Conservation (phyloP, 2,888 invertebrate species). For the Thalpophila matura region DNA sequence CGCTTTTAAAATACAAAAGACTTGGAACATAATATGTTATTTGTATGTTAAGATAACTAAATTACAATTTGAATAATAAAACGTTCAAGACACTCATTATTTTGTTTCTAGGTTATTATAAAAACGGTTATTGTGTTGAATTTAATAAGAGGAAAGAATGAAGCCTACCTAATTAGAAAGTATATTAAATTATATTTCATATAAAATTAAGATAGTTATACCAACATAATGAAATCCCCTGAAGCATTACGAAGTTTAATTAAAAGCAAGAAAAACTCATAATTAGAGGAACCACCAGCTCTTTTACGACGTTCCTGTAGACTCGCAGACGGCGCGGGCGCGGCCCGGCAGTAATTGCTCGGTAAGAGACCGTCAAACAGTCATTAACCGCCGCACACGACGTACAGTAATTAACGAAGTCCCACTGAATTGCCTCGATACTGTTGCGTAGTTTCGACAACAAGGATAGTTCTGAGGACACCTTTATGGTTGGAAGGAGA, state of each 20-base stretch:
- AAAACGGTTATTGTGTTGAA: no score
- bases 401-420: conserved; percentile 42
- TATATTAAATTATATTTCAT: no score
- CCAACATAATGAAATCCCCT: conserved; percentile 12
- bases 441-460: not conserved
- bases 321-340: conserved; percentile 21
- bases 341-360: conserved; percentile 41
- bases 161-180: no score
- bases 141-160: no score
- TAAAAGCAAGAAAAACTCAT: conserved; percentile 46
- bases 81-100: no score
- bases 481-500: not conserved
- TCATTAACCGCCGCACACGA: conserved; percentile 40
- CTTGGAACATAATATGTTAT: no score
- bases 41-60: no score
- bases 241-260: conserved; percentile 35
- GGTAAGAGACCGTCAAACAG: conserved; percentile 43
- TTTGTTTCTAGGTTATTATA: no score
- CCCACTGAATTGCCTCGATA: conserved; percentile 20
- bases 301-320: conserved; percentile 2
- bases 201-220: conserved; percentile 19
- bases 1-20: no score
- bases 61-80: no score
- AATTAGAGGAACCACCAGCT: conserved; percentile 30
- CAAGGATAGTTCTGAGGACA: not conserved